Evolutionary conservation across 1,140 invertebrate genomes (phyloP).

Genomic region (Pseudobourletiella spinata): DNA sequence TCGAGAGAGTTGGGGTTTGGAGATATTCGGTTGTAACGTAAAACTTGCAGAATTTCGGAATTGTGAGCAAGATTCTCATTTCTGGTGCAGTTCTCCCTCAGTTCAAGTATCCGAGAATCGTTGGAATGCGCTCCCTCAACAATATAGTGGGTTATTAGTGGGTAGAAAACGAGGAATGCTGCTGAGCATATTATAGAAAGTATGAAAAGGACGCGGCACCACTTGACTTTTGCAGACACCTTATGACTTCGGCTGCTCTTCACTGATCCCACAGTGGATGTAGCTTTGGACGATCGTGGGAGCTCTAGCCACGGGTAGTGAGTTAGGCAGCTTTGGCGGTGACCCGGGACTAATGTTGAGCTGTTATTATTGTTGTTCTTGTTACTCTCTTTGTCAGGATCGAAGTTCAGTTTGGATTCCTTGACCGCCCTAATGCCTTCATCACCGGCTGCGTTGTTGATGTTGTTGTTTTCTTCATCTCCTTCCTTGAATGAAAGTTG

Average conservation of each 20-base stretch:
- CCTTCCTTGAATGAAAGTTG: too few relatives aligned
- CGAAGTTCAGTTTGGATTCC: too few relatives aligned
- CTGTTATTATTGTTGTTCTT: too few relatives aligned
- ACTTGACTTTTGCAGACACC: background rate
- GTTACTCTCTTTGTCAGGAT: too few relatives aligned
- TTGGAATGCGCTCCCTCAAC: background rate
- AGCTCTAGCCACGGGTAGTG: background rate
- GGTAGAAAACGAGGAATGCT: background rate
- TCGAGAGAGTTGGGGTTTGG: background rate
- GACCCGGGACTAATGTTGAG: too few relatives aligned
- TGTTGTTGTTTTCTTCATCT: too few relatives aligned
- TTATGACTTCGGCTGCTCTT: background rate
- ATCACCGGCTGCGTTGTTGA: too few relatives aligned
- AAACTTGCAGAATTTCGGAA: too few relatives aligned
- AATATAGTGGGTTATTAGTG: conserved; percentile 1
- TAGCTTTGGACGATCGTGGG: background rate
- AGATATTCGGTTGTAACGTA: background rate
- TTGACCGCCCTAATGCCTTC: too few relatives aligned
- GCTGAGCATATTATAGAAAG: background rate
- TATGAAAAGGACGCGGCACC: background rate
- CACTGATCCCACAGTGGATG: background rate
- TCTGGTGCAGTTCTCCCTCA: background rate
- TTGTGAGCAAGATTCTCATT: background rate
- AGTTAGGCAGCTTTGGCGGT: too few relatives aligned
- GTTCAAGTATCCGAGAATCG: background rate